Base-by-base conservation (phyloP, 2,113 vertebrate species). In the Illadopsis cleaveri region DNA sequence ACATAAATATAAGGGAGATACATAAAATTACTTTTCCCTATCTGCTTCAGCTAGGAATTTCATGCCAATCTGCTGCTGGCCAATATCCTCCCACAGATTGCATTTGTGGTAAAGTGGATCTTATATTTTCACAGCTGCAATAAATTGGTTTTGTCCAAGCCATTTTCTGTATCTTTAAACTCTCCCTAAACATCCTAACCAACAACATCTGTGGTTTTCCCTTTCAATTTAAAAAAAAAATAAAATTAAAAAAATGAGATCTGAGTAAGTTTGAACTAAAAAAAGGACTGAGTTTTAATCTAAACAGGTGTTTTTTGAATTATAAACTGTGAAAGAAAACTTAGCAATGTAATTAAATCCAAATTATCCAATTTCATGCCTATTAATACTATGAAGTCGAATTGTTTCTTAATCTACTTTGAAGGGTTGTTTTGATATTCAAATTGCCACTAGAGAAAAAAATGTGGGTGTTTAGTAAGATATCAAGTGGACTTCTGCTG, bases 281-380 rank as follows among this genome's bases (percentile, higher is more conserved):
- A 95, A 86, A 82, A 80, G 15, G 53, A 57, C 25, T 53, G 84
- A 86, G 84, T 94, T 94, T 88, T 90, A 90, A 96, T 96, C 83
- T 88, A 80, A 94, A 91, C 95, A 95, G 93, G 93, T 95, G 82
- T 64, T 86, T 89, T 93, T 95, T 91, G 45, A 94, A 95, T 95
- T 97, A 92, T 79, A 86, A 91, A 92, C 82, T 93, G 82, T 95
- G 78, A 87, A 95, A 53, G 71, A 90, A 97, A 93, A 96, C 16
- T 83, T 86, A 92, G 94, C 68, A 94, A 84, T 70, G 94, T 90
- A 97, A 97, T 97, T 97, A 97, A 97, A 94, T 94, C 84, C 95
- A 95, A 97, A 97, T 97, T 97, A 97, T 97, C 94, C 96, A 97
- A 96, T 97, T 97, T 97, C 96, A 96, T 96, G 93, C 96, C 86